phyloP scores from a whole-genome alignment of 1,140 invertebrate species.

The Chrysoperla carnea region DNA sequence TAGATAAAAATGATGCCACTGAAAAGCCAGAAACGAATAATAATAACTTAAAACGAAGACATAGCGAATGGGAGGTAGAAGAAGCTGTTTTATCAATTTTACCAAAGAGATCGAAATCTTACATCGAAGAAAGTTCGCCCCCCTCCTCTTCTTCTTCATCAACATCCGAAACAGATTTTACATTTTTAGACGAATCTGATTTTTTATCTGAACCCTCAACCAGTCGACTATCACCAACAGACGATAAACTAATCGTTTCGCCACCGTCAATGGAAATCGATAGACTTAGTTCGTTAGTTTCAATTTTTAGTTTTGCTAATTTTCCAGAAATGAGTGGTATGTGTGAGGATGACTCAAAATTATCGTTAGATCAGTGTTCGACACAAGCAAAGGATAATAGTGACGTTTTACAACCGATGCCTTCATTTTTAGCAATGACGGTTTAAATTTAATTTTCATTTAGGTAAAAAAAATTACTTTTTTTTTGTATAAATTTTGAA shows the following conservation, averaged over 20 bases:
- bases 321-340: slow-evolving; percentile 4
- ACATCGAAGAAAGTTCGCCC: not conserved
- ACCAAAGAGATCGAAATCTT: slow-evolving; percentile 21
- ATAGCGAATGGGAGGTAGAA: slow-evolving; percentile 31
- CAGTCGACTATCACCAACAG: not conserved
- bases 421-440: slow-evolving; percentile 31
- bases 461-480: too few relatives aligned
- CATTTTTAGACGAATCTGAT: slow-evolving; percentile 23
- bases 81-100: slow-evolving; percentile 29
- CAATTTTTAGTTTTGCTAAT: slow-evolving; percentile 34
- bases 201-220: slow-evolving; percentile 13
- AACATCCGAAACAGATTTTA: slow-evolving; percentile 9
- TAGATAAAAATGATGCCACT: slow-evolving; percentile 20
- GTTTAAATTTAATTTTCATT: slow-evolving; percentile 13
- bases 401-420: slow-evolving; percentile 22
- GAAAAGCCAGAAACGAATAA: not conserved
- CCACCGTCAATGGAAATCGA: slow-evolving; percentile 30
- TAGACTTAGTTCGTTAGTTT: slow-evolving; percentile 31
- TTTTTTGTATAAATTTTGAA: too few relatives aligned
- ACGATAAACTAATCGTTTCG: not conserved
- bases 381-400: slow-evolving; percentile 27
- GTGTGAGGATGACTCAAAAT: slow-evolving; percentile 9
- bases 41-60: slow-evolving; percentile 22
- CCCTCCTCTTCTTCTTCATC: slow-evolving; percentile 2
- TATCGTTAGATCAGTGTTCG: slow-evolving; percentile 26